Conservation (phyloP, 1,140 invertebrate species). For the Drosophila ogumai region DNA sequence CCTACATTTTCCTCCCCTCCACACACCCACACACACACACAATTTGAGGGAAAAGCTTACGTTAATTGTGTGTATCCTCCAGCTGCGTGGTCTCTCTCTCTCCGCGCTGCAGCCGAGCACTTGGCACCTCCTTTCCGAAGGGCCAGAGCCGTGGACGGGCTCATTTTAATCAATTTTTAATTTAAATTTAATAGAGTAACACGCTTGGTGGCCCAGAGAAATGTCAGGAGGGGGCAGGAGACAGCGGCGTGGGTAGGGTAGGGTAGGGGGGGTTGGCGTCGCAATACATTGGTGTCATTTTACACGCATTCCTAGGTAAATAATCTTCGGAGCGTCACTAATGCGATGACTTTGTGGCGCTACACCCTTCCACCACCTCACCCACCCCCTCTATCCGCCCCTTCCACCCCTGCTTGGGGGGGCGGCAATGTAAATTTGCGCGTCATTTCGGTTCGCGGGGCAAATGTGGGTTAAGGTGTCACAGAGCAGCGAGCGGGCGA, state of each 20-base stretch:
- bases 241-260: background rate
- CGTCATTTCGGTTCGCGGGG: conserved; percentile 65
- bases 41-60: conserved; percentile 62
- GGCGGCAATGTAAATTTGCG: conserved; percentile 70
- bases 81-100: conserved; percentile 17
- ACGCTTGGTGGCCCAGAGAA: conserved; percentile 45
- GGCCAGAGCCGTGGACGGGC: conserved; percentile 23
- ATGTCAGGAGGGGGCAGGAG: background rate
- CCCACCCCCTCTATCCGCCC: background rate
- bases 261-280: background rate
- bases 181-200: conserved; percentile 84
- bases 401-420: no score
- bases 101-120: conserved; percentile 31
- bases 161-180: conserved; percentile 84
- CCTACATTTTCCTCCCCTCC: background rate
- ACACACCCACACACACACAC: background rate
- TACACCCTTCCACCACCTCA: background rate
- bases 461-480: conserved; percentile 67
- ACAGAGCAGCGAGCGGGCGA: conserved; percentile 36
- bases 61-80: conserved; percentile 81
- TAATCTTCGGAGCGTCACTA: conserved; percentile 72
- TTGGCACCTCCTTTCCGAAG: conserved; percentile 16
- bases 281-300: conserved; percentile 65
- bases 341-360: conserved; percentile 64
- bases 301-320: conserved; percentile 82